These are phyloP conservation scores for Philonicus albiceps DNA, from an alignment of 2,888 invertebrate species.

Conservation along the genomic window DNA sequence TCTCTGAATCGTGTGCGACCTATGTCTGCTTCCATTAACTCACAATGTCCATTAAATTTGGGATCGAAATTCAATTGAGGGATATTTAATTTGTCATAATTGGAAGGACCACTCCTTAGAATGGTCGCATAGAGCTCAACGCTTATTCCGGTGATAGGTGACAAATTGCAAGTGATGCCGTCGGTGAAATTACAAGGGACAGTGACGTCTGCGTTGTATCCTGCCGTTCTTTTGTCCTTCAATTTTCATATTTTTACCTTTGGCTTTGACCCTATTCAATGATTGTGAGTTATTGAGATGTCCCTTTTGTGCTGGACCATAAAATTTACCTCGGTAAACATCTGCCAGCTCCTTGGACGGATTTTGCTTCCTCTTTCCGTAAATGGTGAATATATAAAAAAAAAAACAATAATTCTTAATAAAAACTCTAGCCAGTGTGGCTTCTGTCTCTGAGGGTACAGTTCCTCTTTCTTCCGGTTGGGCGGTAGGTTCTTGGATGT, in stretches of 20 bases:
- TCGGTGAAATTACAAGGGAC: conserved; percentile 32
- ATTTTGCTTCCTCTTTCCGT: conserved; percentile 24
- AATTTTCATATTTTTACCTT: conserved; percentile 34
- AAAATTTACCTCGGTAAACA: conserved; percentile 34
- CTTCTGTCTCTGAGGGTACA: conserved; percentile 7
- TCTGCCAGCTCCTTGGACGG: conserved; percentile 36
- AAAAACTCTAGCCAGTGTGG: conserved; percentile 10
- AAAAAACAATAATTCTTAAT: too few species aligned
- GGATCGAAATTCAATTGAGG: conserved; percentile 31
- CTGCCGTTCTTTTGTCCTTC: conserved; percentile 34
- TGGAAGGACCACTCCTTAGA: not conserved
- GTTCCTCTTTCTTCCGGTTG: conserved; percentile 24
- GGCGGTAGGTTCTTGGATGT: not conserved
- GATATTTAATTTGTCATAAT: conserved; percentile 34
- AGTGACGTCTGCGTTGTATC: conserved; percentile 32
- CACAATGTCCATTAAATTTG: conserved; percentile 3
- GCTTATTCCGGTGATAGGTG: not conserved
- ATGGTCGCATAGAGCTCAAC: not conserved
- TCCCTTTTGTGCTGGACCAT: conserved; percentile 36
- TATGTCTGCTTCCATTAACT: not conserved
- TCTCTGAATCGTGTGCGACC: not conserved
- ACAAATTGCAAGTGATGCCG: conserved; percentile 39
- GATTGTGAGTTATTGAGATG: conserved; percentile 38
- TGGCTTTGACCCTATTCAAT: conserved; percentile 25
- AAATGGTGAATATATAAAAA: not conserved